Percentiles rank a stretch among this genome's conserved stretches.
Evolutionary conservation across 2,888 invertebrate species (phyloP).

Genomic region (Drosophila lacicola): DNA sequence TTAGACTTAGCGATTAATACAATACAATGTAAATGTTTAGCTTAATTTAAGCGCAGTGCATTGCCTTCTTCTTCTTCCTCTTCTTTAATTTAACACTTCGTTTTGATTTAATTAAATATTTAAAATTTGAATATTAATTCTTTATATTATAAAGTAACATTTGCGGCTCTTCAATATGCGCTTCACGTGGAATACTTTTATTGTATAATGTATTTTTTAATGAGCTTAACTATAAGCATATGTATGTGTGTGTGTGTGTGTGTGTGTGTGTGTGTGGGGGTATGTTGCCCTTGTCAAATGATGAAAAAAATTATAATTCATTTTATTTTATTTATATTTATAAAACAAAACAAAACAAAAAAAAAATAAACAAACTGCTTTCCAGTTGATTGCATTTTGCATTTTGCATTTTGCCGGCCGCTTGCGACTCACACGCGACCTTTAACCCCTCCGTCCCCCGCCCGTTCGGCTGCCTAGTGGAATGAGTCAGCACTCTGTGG

Average conservation of each 20-base stretch:
- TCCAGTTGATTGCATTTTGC: conserved; percentile 26
- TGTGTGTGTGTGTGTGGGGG: conserved; percentile 10
- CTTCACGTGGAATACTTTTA: conserved; percentile 50
- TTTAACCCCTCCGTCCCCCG: not conserved
- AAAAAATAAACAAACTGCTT: conserved; percentile 28
- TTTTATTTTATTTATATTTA: conserved; percentile 6
- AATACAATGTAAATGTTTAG: conserved; percentile 23
- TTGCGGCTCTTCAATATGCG: conserved; percentile 11
- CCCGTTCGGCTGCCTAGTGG: not conserved
- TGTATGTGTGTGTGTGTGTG: conserved; percentile 9
- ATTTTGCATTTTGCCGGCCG: conserved; percentile 40
- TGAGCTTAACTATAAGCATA: conserved; percentile 35
- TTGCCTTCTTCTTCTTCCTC: not conserved
- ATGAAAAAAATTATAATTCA: conserved; percentile 12
- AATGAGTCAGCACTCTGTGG: conserved; percentile 75
- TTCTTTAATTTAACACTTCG: not conserved
- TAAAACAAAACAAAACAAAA: conserved; percentile 22
- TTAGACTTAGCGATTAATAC: conserved; percentile 39
- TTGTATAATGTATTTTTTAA: conserved; percentile 22
- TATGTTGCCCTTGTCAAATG: conserved; percentile 34
- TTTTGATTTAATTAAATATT: not conserved
- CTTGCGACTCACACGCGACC: conserved; percentile 34
- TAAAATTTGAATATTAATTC: not conserved
- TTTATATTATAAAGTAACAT: not conserved
- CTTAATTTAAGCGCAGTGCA: conserved; percentile 32